These are phyloP conservation scores for Thomomys bottae DNA, from an alignment of 2,113 vertebrate species.

Conservation along the genomic window DNA sequence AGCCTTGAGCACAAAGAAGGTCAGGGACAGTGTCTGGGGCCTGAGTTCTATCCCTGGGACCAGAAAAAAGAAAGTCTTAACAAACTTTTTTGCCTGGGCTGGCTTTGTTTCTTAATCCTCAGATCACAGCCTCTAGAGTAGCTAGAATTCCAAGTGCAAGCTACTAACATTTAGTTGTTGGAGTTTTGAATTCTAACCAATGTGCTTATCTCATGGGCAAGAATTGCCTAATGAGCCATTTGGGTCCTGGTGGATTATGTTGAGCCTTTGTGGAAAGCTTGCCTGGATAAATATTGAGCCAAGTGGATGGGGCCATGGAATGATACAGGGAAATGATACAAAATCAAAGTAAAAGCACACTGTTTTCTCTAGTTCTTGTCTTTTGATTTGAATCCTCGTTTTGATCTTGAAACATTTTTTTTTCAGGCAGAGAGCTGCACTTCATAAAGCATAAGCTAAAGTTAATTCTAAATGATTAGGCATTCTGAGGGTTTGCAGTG, in stretches of 20 bases:
- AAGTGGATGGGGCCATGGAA: neutral
- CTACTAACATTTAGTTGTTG: neutral
- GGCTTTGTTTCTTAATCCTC: too few relatives aligned
- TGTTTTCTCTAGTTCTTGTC: conserved; percentile 12
- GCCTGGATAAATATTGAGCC: neutral
- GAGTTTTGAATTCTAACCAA: neutral
- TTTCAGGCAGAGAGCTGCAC: neutral
- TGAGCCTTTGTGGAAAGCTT: conserved; percentile 5
- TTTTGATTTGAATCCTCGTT: neutral
- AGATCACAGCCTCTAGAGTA: too few relatives aligned
- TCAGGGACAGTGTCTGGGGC: too few relatives aligned
- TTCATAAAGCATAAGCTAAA: neutral
- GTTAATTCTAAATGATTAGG: neutral
- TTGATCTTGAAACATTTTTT: conserved; percentile 26
- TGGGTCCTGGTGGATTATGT: neutral
- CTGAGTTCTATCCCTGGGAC: too few relatives aligned
- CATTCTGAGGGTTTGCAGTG: neutral
- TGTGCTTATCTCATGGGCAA: neutral
- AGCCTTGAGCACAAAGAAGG: too few relatives aligned
- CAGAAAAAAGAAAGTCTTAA: too few relatives aligned
- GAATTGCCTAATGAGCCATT: neutral
- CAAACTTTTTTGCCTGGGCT: too few relatives aligned
- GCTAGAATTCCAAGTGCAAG: too few relatives aligned
- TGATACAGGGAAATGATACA: neutral
- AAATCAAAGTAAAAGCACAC: neutral